These are phyloP conservation scores for Heterotilapia buettikoferi DNA, from an alignment of 2,113 vertebrate genomes.

Conservation along the genomic window DNA sequence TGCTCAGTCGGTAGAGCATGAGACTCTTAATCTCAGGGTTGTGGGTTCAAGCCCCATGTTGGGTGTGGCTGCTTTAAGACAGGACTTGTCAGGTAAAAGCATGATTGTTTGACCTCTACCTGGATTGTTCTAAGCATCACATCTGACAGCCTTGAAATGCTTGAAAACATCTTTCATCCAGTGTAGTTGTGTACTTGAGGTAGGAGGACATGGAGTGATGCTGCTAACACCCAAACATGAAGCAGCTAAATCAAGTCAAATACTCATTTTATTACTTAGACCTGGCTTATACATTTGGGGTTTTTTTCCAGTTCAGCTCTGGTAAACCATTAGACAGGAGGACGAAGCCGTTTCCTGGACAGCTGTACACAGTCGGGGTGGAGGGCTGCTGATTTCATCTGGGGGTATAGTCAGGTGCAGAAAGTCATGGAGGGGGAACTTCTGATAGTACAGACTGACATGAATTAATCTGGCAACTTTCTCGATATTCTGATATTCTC, in stretches of 20 bases:
- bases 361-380: background rate
- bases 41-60: background rate
- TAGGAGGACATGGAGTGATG: background rate
- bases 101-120: background rate
- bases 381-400: background rate
- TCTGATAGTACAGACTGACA: background rate
- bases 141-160: background rate
- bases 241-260: background rate
- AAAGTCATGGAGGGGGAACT: background rate
- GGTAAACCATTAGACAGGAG: background rate
- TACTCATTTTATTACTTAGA: background rate
- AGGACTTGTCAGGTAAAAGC: background rate
- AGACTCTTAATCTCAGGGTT: background rate
- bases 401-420: background rate
- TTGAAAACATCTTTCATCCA: background rate
- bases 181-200: background rate
- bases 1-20: background rate
- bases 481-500: background rate
- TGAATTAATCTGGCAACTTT: background rate
- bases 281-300: background rate
- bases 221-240: background rate
- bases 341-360: background rate
- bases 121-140: background rate
- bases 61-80: background rate
- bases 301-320: background rate